Percentiles rank a stretch among this genome's conserved stretches.
Conservation (phyloP, 1,140 invertebrate species). For the Adelges cooleyi region DNA sequence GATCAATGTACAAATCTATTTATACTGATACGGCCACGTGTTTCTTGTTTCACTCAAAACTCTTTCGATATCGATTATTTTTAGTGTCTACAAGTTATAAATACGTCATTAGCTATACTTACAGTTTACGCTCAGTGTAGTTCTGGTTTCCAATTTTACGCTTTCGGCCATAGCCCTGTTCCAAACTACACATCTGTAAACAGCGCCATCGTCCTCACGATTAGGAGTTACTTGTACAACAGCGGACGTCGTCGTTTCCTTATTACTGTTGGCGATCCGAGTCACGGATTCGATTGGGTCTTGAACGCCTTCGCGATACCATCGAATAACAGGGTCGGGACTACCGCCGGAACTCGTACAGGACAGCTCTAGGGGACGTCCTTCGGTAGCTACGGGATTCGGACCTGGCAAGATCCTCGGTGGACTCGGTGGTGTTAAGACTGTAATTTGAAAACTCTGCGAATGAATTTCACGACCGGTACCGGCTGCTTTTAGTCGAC, state of each 20-base stretch:
- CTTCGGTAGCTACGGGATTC: conserved; percentile 63
- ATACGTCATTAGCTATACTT: conserved; percentile 42
- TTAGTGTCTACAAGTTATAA: neutral
- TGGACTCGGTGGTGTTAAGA: conserved; percentile 67
- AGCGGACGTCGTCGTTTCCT: conserved; percentile 57
- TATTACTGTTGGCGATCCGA: conserved; percentile 46
- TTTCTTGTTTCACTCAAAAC: neutral
- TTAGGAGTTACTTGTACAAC: conserved; percentile 60
- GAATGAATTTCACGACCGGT: conserved; percentile 71
- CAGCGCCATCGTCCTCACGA: conserved; percentile 69
- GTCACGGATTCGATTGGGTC: conserved; percentile 51
- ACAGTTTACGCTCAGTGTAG: conserved; percentile 80
- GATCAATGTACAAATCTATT: conserved; percentile 3
- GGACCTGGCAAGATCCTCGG: conserved; percentile 60
- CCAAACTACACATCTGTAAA: conserved; percentile 71
- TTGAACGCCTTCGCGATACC: conserved; percentile 47
- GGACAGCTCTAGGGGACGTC: conserved; percentile 57
- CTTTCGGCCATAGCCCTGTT: conserved; percentile 74
- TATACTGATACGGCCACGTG: neutral
- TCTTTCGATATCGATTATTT: neutral
- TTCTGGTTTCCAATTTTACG: conserved; percentile 60
- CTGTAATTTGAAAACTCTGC: conserved; percentile 70
- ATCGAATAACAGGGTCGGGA: conserved; percentile 71
- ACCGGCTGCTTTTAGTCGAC: conserved; percentile 69
- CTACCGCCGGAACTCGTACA: conserved; percentile 78